Conservation (phyloP, 2,797 vertebrate species). For the Sarcophilus harrisii region DNA sequence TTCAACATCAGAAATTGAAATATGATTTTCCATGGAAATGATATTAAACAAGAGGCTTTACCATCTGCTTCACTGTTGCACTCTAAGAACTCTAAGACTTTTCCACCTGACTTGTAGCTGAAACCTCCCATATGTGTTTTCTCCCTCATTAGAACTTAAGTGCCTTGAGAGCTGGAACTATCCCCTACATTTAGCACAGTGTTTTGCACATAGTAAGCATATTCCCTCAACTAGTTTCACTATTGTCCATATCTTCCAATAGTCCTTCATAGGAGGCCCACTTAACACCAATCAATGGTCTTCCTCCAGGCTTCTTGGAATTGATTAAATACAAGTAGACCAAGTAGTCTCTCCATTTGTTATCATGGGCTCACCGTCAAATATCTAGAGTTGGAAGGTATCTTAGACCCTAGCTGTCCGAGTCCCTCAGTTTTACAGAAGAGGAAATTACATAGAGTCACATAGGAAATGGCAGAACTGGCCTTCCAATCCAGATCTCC, state of each 20-base stretch:
- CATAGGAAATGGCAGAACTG: not conserved
- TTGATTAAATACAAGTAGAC: not conserved
- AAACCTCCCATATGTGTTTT: not conserved
- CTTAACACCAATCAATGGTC: not conserved
- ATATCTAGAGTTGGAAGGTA: not conserved
- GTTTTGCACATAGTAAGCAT: not conserved
- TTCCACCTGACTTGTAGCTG: not conserved
- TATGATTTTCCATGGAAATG: not conserved
- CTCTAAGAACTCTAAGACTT: not conserved
- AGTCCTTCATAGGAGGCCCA: not conserved
- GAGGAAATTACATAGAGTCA: not conserved
- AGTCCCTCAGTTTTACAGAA: not conserved
- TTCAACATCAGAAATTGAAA: not conserved
- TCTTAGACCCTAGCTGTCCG: not conserved
- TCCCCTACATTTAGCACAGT: not conserved
- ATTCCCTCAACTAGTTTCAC: not conserved
- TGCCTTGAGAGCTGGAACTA: not conserved
- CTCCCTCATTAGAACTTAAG: not conserved
- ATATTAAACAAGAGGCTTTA: not conserved
- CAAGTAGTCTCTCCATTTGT: not conserved
- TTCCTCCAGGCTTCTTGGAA: not conserved
- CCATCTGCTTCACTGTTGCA: not conserved
- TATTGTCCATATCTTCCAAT: not conserved
- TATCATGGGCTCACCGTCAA: not conserved
- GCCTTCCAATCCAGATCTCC: not conserved